Base-by-base conservation (phyloP, 2,113 vertebrate species). In the Cichladusa arquata region DNA sequence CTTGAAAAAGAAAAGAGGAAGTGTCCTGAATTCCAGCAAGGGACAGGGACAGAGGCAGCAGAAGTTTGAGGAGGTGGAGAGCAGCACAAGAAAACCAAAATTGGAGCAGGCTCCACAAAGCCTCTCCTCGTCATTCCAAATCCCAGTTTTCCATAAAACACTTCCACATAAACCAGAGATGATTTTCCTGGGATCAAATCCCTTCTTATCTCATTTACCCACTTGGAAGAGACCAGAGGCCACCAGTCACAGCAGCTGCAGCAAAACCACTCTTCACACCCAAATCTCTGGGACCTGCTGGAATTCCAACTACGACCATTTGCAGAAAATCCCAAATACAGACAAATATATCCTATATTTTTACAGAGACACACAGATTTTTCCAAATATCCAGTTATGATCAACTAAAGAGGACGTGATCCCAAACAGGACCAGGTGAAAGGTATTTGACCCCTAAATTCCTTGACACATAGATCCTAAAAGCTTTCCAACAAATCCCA, bases 121-220 rank as follows among this genome's bases (percentile, higher is more conserved):
- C 28, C 28, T 57, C 23, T 73, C 77, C 51, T 19, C 3, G 0
- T 2, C 26, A 50, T 47, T 57, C 57, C 38, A 48, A 77, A 48
- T 8, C 12, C 36, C 7, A 38, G 14, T 18, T 78, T 69, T 23
- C 33, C 51, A n/a, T 4, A 54, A 45, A 77, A 61, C 28, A 26
- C 10, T 15, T 58, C 74, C 47, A 50, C 0, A 0, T 50, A 58
- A 61, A 14, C 9, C 34, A 81, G 24, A 29, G 16, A 6, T 2
- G 0, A 58, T 29, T 18, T 36, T 51, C 14, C 3, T 6, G 7
- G 54, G 71, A 82, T 64, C 19, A 19, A 50, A 40, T 34, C n/a
- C 19, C 9, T 9, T 38, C 47, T 79, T 40, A 54, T 42, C 70
- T 74, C 24, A 44, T 7, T 57, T 38, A 40, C 8, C 6, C 34